These are phyloP conservation scores for Erethizon dorsatum DNA, from an alignment of 2,797 vertebrate species.

Conservation along the genomic window DNA sequence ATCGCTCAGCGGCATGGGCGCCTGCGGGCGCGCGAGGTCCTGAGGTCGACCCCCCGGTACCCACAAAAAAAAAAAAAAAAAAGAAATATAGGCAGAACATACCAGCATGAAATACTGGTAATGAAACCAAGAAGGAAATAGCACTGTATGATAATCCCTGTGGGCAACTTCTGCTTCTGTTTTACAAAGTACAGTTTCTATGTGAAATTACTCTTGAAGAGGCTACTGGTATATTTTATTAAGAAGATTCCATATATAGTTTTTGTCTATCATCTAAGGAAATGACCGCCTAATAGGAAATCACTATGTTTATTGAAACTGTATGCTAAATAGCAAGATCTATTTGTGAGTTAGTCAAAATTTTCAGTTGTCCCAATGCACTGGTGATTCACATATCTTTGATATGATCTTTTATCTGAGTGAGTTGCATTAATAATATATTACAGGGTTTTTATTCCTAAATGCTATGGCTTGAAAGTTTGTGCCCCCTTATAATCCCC, in stretches of 20 bases:
- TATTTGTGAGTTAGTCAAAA: neutral
- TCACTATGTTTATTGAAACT: neutral
- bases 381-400: conserved; percentile 20
- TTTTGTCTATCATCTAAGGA: conserved; percentile 11
- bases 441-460: neutral
- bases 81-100: conserved; percentile 9
- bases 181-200: conserved; percentile 68
- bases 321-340: neutral
- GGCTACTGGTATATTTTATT: conserved; percentile 49
- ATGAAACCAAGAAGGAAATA: conserved; percentile 62
- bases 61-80: no score
- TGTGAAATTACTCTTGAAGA: conserved; percentile 69
- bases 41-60: no score
- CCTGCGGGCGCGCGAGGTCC: no score
- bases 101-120: conserved; percentile 19
- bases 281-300: neutral
- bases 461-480: neutral
- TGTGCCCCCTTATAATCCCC: neutral
- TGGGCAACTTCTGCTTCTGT: conserved; percentile 68
- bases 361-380: neutral
- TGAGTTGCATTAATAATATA: neutral
- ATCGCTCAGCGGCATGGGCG: no score
- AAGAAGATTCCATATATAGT: conserved; percentile 51
- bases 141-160: neutral
- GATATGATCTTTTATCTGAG: neutral